Evolutionary conservation across 23 tunicate genomes (phyloP).

Genomic region (Clavelina lepadiformis): DNA sequence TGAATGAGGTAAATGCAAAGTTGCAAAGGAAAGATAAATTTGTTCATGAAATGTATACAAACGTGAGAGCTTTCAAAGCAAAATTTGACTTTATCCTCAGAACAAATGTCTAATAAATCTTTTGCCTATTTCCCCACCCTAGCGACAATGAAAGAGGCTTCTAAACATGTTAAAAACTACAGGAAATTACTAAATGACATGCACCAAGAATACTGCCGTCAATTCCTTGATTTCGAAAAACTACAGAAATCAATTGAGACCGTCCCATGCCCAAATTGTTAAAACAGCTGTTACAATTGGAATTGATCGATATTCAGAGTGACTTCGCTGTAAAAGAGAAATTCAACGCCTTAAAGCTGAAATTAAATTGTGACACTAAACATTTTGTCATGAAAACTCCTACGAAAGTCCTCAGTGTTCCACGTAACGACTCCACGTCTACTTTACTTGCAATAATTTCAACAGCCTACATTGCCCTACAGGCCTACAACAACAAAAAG

Average conservation of each 20-base stretch:
- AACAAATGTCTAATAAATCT: slow-evolving; percentile 6
- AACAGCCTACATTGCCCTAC: no score
- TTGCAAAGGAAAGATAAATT: slow-evolving; percentile 10
- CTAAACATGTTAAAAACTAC: slow-evolving; percentile 5
- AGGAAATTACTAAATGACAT: slow-evolving; percentile 4
- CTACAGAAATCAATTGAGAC: slow-evolving; percentile 3
- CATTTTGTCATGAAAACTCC: no score
- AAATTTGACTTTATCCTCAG: background rate
- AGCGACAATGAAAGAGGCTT: background rate
- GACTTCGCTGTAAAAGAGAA: no score
- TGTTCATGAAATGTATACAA: slow-evolving; percentile 3
- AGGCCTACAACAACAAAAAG: no score
- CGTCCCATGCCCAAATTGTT: background rate
- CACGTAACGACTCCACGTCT: no score
- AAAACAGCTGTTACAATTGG: background rate
- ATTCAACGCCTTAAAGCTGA: no score
- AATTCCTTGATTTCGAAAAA: background rate
- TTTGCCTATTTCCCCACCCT: slow-evolving; percentile 5
- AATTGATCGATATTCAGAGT: no score
- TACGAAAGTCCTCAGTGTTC: no score
- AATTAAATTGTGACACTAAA: no score
- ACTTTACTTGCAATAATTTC: no score
- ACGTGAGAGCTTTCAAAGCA: background rate
- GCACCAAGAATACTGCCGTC: slow-evolving; percentile 11
- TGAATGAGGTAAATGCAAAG: no score